Evolutionary conservation across 2,113 vertebrate species (phyloP), one percentile per base, ranked within the genome.

Genomic region (Urocolius indicus): DNA sequence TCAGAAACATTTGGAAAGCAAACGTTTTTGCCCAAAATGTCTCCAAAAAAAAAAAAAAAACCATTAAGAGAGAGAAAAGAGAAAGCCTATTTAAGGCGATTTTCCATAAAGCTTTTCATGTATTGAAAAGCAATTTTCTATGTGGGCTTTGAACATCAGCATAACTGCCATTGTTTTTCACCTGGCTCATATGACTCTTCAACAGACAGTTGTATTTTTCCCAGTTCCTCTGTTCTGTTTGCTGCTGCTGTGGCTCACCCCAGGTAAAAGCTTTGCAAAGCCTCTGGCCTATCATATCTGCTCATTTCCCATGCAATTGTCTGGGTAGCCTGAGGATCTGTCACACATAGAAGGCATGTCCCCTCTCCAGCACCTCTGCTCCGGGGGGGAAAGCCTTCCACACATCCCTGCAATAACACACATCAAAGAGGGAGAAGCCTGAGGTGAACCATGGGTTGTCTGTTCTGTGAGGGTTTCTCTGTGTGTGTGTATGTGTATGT

Each of bases 381-480:
- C 27, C 0, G 0, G 8, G 7, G 8, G 7, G 23, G 17, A 71
- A 3, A 79, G 2, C 34, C 58, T 81, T 61, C 9, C 51, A 41
- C 16, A 22, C 7, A 41, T 20, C 61, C 22, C 66, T 75, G 29
- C 32, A 67, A 23, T 48, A 72, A 67, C 16, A 54, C 19, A 11
- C 26, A 41, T 32, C 58, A 66, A 43, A 68, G 66, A 49, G 24
- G 22, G 32, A 36, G n/a, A 82, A 59, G n/a, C 30, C 34, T 69
- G 52, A 9, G 1, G 16, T 26, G 45, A 85, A 58, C 10, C 32
- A 34, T 29, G 38, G 54, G 8, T 11, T 57, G 17, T 7, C 7
- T 46, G 45, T 41, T 89, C 41, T 71, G 21, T 51, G 43, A 79
- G 32, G 32, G 17, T 13, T 77, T 11, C 14, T 46, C 38, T 13